Percentiles rank a stretch among this genome's conserved stretches.
Conservation (phyloP, 2,797 vertebrate genomes). For the Clangula hyemalis region DNA sequence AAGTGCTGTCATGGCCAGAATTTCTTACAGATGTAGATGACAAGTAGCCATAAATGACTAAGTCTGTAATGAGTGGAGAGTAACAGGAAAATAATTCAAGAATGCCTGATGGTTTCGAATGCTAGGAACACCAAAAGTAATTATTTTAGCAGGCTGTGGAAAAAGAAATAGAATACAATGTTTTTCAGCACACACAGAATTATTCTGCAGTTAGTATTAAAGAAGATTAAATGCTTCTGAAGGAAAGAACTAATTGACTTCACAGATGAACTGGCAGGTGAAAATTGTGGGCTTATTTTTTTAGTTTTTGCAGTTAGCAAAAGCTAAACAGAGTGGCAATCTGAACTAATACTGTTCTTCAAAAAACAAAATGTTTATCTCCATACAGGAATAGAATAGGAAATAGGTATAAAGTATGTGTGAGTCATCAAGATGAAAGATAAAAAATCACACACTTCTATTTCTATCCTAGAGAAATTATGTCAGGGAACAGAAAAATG, state of each 20-base stretch:
- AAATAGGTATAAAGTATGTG: neutral
- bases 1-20: neutral
- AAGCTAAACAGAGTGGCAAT: neutral
- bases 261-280: neutral
- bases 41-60: neutral
- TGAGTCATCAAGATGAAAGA: neutral
- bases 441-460: neutral
- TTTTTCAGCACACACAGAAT: neutral
- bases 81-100: neutral
- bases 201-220: neutral
- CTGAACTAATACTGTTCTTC: neutral
- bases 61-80: neutral
- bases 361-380: neutral
- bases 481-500: neutral
- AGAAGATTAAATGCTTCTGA: neutral
- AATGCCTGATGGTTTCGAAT: neutral
- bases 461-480: neutral
- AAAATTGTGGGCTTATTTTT: neutral
- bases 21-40: neutral
- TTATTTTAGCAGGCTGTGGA: neutral
- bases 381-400: neutral
- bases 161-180: neutral
- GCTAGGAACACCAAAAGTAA: neutral
- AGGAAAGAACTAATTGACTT: neutral
- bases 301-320: neutral